Base-by-base conservation (phyloP, 1,140 invertebrate genomes). In the Micrasema longulum region DNA sequence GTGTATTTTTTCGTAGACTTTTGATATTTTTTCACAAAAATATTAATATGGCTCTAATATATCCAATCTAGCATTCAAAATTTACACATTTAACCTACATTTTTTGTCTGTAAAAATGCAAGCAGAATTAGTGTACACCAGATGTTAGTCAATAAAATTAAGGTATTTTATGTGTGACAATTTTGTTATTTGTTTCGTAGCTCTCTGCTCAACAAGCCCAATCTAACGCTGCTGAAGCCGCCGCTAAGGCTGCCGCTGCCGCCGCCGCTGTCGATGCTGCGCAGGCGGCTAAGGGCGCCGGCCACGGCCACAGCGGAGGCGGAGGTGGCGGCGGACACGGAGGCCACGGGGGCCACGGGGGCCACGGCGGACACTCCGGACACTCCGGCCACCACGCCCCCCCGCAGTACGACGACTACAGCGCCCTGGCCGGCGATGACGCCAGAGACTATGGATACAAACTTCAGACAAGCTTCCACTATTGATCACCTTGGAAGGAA, bases 141-240 rank as follows among this genome's bases (percentile, higher is more conserved):
- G n/a, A n/a, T n/a, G n/a, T n/a, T n/a, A n/a, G n/a, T n/a, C n/a
- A n/a, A n/a, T n/a, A n/a, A n/a, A n/a, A n/a, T n/a, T n/a, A n/a
- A n/a, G n/a, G n/a, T n/a, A n/a, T n/a, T n/a, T n/a, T n/a, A n/a
- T n/a, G n/a, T n/a, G n/a, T n/a, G n/a, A n/a, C n/a, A n/a, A n/a
- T n/a, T n/a, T n/a, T n/a, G n/a, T 60, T 48, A 22, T 55, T 72
- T 55, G 20, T 65, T 31, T 16, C 41, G n/a, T n/a, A 76, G 75
- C 10, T 57, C 35, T 35, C 75, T 22, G 75, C 75, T n/a, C 75
- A 76, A 45, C 63, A 73, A 69, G 75, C 75, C 26, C 75, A 76
- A 47, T 22, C 63, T 16, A 76, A 76, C 55, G 75, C 75, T 3
- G 72, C 72, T 52, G 72, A 73, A 57, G 75, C 75, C 31, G 75